phyloP scores from a whole-genome alignment of 2,113 vertebrate species.

The Symphodus melops region DNA sequence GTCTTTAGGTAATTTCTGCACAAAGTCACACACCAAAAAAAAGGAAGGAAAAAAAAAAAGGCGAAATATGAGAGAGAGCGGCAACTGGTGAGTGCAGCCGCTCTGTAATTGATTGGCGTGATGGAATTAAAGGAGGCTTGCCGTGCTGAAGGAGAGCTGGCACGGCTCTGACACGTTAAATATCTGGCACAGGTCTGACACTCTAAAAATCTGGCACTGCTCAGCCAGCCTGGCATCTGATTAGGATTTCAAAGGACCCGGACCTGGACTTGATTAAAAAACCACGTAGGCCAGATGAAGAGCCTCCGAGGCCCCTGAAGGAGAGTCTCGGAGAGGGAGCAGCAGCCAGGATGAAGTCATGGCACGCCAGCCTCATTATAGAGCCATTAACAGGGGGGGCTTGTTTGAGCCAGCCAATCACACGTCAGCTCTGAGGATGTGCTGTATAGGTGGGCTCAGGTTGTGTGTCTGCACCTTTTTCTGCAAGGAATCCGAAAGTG shows the following conservation, averaged over 20 bases:
- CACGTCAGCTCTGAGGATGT: background rate
- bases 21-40: constrained; percentile 32
- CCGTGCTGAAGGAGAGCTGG: constrained; percentile 59
- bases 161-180: constrained; percentile 67
- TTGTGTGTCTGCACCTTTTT: background rate
- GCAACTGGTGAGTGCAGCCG: constrained; percentile 60
- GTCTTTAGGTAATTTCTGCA: constrained; percentile 61
- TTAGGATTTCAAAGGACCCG: constrained; percentile 74
- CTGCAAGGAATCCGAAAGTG: too few species aligned
- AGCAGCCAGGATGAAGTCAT: constrained; percentile 64
- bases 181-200: constrained; percentile 57
- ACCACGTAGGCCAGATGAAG: constrained; percentile 61
- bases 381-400: constrained; percentile 33
- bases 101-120: constrained; percentile 74
- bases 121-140: constrained; percentile 68
- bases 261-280: constrained; percentile 78
- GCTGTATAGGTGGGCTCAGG: too few species aligned
- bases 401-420: constrained; percentile 56
- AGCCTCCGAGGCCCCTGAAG: constrained; percentile 45
- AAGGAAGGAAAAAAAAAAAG: too few species aligned
- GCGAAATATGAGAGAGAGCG: constrained; percentile 39
- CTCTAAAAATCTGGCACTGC: constrained; percentile 70
- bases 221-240: constrained; percentile 74
- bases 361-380: constrained; percentile 56
- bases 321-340: constrained; percentile 51